Evolutionary conservation across 1,140 invertebrate genomes (phyloP).

Genomic region (Melanaphis sacchari): DNA sequence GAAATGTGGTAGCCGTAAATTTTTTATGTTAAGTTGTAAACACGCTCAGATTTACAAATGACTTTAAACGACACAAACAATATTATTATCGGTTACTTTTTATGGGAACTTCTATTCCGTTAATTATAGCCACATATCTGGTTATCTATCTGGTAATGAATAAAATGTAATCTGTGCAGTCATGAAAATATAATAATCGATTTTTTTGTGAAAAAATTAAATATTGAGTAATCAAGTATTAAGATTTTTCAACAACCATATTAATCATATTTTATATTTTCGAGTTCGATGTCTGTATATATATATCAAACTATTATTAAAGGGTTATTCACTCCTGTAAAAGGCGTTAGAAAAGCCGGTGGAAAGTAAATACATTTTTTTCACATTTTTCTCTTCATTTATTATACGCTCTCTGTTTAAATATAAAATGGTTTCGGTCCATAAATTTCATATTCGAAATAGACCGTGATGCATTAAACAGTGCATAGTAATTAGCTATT

Average conservation of each 20-base stretch:
- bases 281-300: background rate
- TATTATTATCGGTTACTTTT: background rate
- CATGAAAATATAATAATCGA: background rate
- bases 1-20: background rate
- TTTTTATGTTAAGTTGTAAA: background rate
- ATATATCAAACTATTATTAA: background rate
- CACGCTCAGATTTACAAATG: background rate
- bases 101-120: background rate
- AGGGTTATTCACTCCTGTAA: background rate
- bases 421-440: background rate
- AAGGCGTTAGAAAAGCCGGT: background rate
- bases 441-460: constrained; percentile 11
- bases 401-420: background rate
- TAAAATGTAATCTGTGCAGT: background rate
- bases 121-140: background rate
- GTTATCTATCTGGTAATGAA: background rate
- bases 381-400: background rate
- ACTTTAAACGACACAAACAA: background rate
- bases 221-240: too few relatives aligned
- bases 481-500: constrained; percentile 3
- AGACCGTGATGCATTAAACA: constrained; percentile 23
- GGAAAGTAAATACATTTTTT: background rate
- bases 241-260: background rate
- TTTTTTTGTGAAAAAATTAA: background rate
- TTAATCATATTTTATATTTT: background rate